phyloP scores from a whole-genome alignment of 2,113 vertebrate genomes.

The Pseudorasbora parva region DNA sequence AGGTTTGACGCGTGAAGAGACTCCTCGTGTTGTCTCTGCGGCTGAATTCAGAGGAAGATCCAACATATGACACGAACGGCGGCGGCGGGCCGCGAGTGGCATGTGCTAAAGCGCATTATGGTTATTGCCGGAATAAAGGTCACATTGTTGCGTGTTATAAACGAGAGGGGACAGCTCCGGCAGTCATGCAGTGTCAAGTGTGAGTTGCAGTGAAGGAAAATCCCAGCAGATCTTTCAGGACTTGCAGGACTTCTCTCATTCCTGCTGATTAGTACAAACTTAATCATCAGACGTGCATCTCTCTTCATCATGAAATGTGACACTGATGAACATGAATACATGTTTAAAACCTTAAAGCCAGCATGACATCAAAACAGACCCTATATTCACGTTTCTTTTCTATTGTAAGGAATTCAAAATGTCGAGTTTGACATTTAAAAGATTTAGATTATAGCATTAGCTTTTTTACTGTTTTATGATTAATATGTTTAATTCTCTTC shows the following conservation, averaged over 20 bases:
- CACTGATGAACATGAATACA: slow-evolving; percentile 15
- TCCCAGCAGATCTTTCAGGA: slow-evolving; percentile 69
- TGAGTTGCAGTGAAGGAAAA: slow-evolving; percentile 75
- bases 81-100: slow-evolving; percentile 74
- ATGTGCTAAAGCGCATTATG: slow-evolving; percentile 80
- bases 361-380: neutral
- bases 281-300: slow-evolving; percentile 61
- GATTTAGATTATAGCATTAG: neutral
- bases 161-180: slow-evolving; percentile 78
- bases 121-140: slow-evolving; percentile 80
- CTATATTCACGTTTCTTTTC: neutral
- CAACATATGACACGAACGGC: slow-evolving; percentile 74
- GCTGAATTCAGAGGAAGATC: slow-evolving; percentile 71
- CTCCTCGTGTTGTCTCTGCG: slow-evolving; percentile 41
- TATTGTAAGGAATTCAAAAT: neutral
- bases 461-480: too few relatives aligned
- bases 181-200: slow-evolving; percentile 76
- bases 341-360: neutral
- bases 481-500: neutral
- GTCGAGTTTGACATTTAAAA: neutral
- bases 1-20: slow-evolving; percentile 26
- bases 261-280: slow-evolving; percentile 65
- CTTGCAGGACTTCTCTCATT: slow-evolving; percentile 51
- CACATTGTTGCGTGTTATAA: slow-evolving; percentile 75
- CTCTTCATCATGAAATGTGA: slow-evolving; percentile 61